Conservation (phyloP, 2,888 invertebrate species). For the Venusia cambrica region DNA sequence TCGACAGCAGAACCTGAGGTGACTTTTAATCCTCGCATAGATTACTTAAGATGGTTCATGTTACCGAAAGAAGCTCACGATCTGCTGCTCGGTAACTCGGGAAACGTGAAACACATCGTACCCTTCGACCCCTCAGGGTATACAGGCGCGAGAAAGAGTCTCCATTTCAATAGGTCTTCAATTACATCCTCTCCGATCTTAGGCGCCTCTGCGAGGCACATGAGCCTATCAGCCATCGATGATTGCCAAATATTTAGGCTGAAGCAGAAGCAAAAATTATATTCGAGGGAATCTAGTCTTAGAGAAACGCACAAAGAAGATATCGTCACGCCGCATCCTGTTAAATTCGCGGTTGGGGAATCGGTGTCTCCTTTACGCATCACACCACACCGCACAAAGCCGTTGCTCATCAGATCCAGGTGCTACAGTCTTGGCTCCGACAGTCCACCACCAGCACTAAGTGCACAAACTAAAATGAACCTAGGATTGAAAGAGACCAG, state of each 20-base stretch:
- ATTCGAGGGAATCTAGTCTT: slow-evolving; percentile 67
- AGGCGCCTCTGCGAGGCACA: slow-evolving; percentile 83
- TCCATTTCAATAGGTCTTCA: slow-evolving; percentile 56
- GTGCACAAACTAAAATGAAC: slow-evolving; percentile 83
- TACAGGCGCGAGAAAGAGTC: slow-evolving; percentile 74
- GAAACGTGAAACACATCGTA: slow-evolving; percentile 88
- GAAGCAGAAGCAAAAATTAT: slow-evolving; percentile 70
- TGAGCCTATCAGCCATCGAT: slow-evolving; percentile 85
- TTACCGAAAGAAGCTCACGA: slow-evolving; percentile 93
- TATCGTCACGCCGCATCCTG: slow-evolving; percentile 57
- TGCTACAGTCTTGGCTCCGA: slow-evolving; percentile 85
- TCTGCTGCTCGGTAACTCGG: slow-evolving; percentile 86
- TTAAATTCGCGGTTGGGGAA: slow-evolving; percentile 86
- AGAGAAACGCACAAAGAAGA: slow-evolving; percentile 68
- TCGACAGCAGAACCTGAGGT: slow-evolving; percentile 88
- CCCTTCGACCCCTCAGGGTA: slow-evolving; percentile 86
- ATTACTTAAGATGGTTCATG: slow-evolving; percentile 92
- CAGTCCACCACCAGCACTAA: slow-evolving; percentile 77
- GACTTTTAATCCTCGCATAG: slow-evolving; percentile 85
- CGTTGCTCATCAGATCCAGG: slow-evolving; percentile 65
- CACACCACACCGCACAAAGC: slow-evolving; percentile 46
- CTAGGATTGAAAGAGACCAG: slow-evolving; percentile 82
- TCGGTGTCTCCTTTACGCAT: slow-evolving; percentile 76
- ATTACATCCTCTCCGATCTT: slow-evolving; percentile 71
- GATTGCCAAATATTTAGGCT: slow-evolving; percentile 74